phyloP scores from a whole-genome alignment of 2,797 vertebrate genomes.

The Gymnothorax reevesii region DNA sequence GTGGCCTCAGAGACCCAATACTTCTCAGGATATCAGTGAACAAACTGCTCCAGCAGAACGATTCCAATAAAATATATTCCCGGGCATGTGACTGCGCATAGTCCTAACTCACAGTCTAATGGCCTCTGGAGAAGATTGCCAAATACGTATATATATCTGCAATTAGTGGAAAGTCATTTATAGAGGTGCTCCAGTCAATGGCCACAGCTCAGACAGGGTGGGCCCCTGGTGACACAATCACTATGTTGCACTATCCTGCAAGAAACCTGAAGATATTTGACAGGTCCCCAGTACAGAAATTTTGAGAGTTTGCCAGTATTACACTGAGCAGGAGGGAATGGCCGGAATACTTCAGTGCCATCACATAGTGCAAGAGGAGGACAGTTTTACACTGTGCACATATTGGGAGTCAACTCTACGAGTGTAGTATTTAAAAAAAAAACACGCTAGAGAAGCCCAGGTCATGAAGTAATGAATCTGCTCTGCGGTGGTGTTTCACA shows the following conservation, averaged over 20 bases:
- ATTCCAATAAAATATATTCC: constrained; percentile 8
- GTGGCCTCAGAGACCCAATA: neutral
- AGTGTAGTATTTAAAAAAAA: neutral
- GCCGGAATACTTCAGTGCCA: neutral
- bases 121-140: constrained; percentile 14
- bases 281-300: neutral
- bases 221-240: neutral
- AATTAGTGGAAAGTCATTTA: constrained; percentile 32
- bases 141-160: constrained; percentile 23
- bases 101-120: constrained; percentile 18
- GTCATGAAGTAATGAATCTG: no score
- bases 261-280: constrained; percentile 1
- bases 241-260: constrained; percentile 20
- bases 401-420: neutral
- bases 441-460: neutral
- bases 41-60: constrained; percentile 18
- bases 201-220: constrained; percentile 17
- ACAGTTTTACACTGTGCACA: neutral
- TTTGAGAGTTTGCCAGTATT: neutral
- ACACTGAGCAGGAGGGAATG: neutral
- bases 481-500: no score
- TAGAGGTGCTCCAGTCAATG: constrained; percentile 21
- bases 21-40: constrained; percentile 13
- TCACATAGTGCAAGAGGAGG: neutral
- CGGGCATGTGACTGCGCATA: neutral